A percentile compares a stretch with the other conserved stretches of the same genome.
Evolutionary conservation across 2,113 vertebrate species (phyloP).

Genomic region (Isurus oxyrinchus): DNA sequence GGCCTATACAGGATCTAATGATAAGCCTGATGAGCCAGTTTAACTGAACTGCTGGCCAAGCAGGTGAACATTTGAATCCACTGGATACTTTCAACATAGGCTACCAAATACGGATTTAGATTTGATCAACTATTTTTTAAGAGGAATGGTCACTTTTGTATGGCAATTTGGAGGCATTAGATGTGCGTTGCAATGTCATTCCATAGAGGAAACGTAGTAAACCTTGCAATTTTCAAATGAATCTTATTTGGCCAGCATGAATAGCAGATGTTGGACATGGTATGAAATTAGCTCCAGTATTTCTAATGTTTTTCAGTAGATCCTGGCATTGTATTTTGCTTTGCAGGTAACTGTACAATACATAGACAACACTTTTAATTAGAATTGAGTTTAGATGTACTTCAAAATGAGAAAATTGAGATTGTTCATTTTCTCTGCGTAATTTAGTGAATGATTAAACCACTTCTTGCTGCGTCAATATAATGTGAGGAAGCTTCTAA

Average conservation of each 20-base stretch:
- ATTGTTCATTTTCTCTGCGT: background rate
- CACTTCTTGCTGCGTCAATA: background rate
- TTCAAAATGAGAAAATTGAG: background rate
- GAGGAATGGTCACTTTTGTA: background rate
- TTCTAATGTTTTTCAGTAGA: background rate
- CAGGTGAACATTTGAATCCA: background rate
- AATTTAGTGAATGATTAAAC: background rate
- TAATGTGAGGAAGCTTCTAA: background rate
- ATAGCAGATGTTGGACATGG: background rate
- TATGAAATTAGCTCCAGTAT: background rate
- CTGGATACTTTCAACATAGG: background rate
- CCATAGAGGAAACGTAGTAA: background rate
- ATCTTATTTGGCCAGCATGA: background rate
- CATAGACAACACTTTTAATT: background rate
- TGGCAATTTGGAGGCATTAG: background rate
- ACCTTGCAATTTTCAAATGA: background rate
- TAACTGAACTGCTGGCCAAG: background rate
- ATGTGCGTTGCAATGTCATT: background rate
- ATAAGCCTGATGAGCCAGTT: background rate
- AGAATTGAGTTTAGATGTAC: too few species aligned
- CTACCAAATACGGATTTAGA: background rate
- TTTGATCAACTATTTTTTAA: background rate
- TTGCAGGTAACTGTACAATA: background rate
- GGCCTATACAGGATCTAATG: background rate
- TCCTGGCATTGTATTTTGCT: background rate